phyloP scores from a whole-genome alignment of 2,797 vertebrate species.

The Arnoldichthys spilopterus region DNA sequence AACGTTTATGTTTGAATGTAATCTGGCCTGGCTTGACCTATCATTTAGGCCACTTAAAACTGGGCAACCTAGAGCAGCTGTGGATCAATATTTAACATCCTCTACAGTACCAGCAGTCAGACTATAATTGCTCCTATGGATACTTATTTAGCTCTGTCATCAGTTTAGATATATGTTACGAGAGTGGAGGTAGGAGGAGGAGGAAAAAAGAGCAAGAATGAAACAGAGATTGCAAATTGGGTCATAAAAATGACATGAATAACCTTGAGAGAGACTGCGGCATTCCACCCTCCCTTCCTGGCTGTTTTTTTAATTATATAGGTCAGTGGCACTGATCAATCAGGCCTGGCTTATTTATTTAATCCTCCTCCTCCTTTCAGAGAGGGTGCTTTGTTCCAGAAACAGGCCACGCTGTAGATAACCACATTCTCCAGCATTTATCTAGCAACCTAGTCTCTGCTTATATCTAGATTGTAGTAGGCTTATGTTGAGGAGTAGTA shows the following conservation, averaged over 20 bases:
- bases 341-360: conserved; percentile 63
- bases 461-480: conserved; percentile 33
- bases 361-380: conserved; percentile 48
- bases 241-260: conserved; percentile 66
- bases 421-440: conserved; percentile 47
- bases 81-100: conserved; percentile 57
- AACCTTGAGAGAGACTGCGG: conserved; percentile 63
- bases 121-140: conserved; percentile 35
- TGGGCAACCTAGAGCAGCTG: conserved; percentile 24
- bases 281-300: conserved; percentile 48
- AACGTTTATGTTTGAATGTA: conserved; percentile 11
- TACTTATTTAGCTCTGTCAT: conserved; percentile 58
- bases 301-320: conserved; percentile 64
- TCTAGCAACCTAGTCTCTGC: conserved; percentile 6
- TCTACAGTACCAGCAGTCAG: conserved; percentile 34
- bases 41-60: conserved; percentile 41
- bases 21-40: not conserved
- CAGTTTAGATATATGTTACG: conserved; percentile 50
- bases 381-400: conserved; percentile 56
- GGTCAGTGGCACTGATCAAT: conserved; percentile 68
- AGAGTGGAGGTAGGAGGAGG: conserved; percentile 13
- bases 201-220: conserved; percentile 37
- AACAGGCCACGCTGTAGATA: conserved; percentile 54
- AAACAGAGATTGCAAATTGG: conserved; percentile 66
- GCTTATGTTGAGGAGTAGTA: too few relatives aligned